A percentile compares a stretch with the other conserved stretches of the same genome.
Evolutionary conservation across 1,140 invertebrate genomes (phyloP).

Genomic region (Panagrolaimus sp.): DNA sequence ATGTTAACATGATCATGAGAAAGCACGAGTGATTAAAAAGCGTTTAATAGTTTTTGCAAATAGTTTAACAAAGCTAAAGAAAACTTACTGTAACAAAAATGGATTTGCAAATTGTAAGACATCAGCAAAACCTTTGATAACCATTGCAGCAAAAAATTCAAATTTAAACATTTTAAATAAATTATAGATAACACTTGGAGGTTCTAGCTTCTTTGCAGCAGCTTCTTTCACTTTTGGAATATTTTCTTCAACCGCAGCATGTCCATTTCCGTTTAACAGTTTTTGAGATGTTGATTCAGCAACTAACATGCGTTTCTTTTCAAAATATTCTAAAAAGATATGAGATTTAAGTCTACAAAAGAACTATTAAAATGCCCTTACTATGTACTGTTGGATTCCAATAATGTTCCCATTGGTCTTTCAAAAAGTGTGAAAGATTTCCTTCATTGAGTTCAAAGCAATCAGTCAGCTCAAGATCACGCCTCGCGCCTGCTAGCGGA

Average conservation of each 20-base stretch:
- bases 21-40: no score
- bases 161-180: conserved; percentile 50
- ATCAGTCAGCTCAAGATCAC: conserved; percentile 52
- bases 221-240: conserved; percentile 13
- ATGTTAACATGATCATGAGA: no score
- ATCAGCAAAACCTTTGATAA: conserved; percentile 47
- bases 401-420: conserved; percentile 42
- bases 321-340: conserved; percentile 24
- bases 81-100: conserved; percentile 48
- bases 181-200: conserved; percentile 45
- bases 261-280: conserved; percentile 2
- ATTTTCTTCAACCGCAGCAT: conserved; percentile 10
- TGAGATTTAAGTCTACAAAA: neutral
- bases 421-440: conserved; percentile 33
- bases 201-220: neutral
- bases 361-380: conserved; percentile 17
- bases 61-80: no score
- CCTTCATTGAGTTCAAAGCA: conserved; percentile 47
- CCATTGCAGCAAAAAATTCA: conserved; percentile 44
- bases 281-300: conserved; percentile 8
- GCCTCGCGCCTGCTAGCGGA: conserved; percentile 38
- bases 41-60: no score
- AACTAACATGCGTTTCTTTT: conserved; percentile 21
- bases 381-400: conserved; percentile 46
- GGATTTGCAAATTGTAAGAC: conserved; percentile 55